Evolutionary conservation across 2,888 invertebrate genomes (phyloP).

Genomic region (Protodeltote pygarga): DNA sequence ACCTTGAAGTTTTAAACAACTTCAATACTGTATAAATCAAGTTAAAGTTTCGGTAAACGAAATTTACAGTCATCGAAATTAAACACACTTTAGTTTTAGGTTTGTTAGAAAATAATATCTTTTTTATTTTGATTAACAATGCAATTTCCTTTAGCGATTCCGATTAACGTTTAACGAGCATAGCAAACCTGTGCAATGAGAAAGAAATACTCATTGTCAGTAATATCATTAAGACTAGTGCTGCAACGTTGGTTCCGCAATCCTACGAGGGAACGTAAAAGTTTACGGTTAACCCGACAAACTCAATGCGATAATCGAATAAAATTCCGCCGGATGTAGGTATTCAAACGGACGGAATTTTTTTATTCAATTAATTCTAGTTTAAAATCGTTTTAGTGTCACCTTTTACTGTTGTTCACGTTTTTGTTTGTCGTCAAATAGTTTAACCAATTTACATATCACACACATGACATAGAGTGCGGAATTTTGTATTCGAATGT

Average conservation of each 20-base stretch:
- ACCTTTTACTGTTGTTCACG: conserved; percentile 4
- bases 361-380: conserved; percentile 30
- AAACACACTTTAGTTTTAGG: not conserved
- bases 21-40: conserved; percentile 41
- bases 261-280: conserved; percentile 56
- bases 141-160: conserved; percentile 30
- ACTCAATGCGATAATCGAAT: conserved; percentile 45
- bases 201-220: conserved; percentile 52
- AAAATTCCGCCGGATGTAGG: conserved; percentile 37
- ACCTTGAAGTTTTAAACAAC: conserved; percentile 47
- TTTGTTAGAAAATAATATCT: conserved; percentile 12
- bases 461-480: no score
- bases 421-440: no score
- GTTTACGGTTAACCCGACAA: conserved; percentile 54
- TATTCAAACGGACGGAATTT: conserved; percentile 28
- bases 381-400: conserved; percentile 8
- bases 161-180: conserved; percentile 33
- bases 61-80: conserved; percentile 23
- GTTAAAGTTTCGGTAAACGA: conserved; percentile 38
- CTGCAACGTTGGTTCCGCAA: conserved; percentile 47
- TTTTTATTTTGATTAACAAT: conserved; percentile 38
- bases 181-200: conserved; percentile 44
- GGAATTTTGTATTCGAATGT: no score
- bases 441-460: no score
- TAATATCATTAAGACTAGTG: conserved; percentile 56